A percentile compares a stretch with the other conserved stretches of the same genome.
Evolutionary conservation across 2,113 vertebrate species (phyloP).

Genomic region (Eurypyga helias): DNA sequence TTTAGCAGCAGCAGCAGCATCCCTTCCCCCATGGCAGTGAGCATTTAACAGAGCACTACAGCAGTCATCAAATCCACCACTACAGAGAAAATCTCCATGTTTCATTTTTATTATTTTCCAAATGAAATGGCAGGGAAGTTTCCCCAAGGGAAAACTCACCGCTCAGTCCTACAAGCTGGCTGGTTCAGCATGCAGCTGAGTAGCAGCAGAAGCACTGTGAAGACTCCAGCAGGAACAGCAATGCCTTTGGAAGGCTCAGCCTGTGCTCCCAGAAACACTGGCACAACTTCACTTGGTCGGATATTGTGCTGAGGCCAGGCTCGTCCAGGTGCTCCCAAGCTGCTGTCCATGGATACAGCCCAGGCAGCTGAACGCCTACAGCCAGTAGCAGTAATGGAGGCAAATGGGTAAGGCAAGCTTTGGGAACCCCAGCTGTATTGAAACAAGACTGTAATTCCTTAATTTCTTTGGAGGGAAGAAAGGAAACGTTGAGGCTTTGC

Average conservation of each 20-base stretch:
- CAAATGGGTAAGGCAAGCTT: neutral
- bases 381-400: neutral
- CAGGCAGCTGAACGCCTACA: neutral
- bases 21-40: neutral
- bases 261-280: neutral
- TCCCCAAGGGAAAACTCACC: neutral
- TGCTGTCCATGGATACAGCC: neutral
- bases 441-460: neutral
- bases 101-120: neutral
- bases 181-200: neutral
- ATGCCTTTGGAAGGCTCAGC: neutral
- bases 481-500: neutral
- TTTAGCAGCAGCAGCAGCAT: constrained; percentile 6
- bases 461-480: neutral
- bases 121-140: neutral
- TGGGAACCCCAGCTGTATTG: neutral
- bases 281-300: neutral
- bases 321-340: neutral
- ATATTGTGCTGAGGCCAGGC: neutral
- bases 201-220: fast-evolving
- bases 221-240: neutral
- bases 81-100: neutral
- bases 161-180: neutral
- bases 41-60: neutral
- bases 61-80: neutral